Percentiles rank a stretch among this genome's conserved stretches.
Conservation (phyloP, 53 echinoderm and acorn worm species). For the Paracentrotus lividus region DNA sequence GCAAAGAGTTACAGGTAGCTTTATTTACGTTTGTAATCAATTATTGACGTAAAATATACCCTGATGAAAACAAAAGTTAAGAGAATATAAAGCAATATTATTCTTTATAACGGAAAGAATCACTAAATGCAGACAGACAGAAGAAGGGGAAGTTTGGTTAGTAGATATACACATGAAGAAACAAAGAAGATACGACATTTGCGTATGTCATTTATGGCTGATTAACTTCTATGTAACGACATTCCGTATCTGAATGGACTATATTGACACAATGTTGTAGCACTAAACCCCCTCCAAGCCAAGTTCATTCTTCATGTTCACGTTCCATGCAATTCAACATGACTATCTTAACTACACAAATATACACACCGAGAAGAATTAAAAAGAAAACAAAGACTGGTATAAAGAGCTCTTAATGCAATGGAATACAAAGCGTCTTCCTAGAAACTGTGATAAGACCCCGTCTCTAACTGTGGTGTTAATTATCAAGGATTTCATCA, state of each 20-base stretch:
- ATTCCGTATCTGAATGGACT: neutral
- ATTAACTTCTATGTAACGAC: neutral
- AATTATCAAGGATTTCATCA: constrained; percentile 43
- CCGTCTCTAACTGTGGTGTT: neutral
- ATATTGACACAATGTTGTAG: neutral
- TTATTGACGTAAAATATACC: too few species aligned
- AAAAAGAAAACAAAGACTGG: neutral
- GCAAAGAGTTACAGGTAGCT: too few species aligned
- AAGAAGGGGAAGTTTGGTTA: neutral
- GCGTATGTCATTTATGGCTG: neutral
- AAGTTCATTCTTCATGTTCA: neutral
- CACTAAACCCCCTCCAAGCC: neutral
- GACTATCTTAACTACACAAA: neutral
- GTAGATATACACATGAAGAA: neutral
- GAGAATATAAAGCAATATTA: too few species aligned
- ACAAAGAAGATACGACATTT: neutral
- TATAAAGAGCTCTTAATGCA: neutral
- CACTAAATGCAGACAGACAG: too few species aligned
- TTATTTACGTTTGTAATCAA: too few species aligned
- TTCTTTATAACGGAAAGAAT: too few species aligned
- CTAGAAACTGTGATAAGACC: neutral
- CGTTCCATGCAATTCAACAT: neutral
- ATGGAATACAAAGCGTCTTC: neutral
- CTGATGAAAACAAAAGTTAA: too few species aligned
- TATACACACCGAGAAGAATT: neutral